Base-by-base conservation (phyloP, 2,888 invertebrate genomes). In the Trissolcus brochymenae region DNA sequence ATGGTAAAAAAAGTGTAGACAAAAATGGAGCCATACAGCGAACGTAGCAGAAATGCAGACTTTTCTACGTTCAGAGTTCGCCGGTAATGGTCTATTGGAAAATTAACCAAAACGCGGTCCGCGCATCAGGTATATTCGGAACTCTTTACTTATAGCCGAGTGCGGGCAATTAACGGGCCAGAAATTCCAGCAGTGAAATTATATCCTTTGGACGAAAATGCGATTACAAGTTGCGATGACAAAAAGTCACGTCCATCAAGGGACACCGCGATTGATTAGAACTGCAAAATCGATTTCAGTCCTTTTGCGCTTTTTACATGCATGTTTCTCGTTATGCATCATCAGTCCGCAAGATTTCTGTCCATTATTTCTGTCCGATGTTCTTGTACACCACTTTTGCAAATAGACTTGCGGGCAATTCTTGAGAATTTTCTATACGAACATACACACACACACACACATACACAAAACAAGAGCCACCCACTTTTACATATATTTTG, bases 41-140 rank as follows among this genome's bases (percentile, higher is more conserved):
- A 50, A 46, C 60, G 62, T 25, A 55, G 41, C 29, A 65, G n/a
- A n/a, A 62, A 76, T 61, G 80, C 74, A 71, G 71, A 78, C 80
- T 81, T 80, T 82, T 82, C 76, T 81, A 80, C 81, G 80, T 80
- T 70, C 54, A 51, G 79, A 67, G 76, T 53, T 57, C 56, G 51
- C 71, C 60, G 53, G 73, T 71, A 78, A 79, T 73, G 79, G 68
- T 73, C 68, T 53, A 57, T 76, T 80, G 67, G 73, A 78, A 79
- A 78, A 79, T 81, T 80, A 81, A 80, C 78, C 64, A 72, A 11
- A 35, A 79, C 66, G 70, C n/a, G n/a, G n/a, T 76, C 70, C 59
- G 62, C 35, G 35, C 49, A 56, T 19, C 19, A 2, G 60, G 46
- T 56, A 72, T 68, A 16, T 6, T 65, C 50, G 66, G 54, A 65